Base-by-base conservation (phyloP, 2,888 invertebrate species). In the Serrognathus titanus region DNA sequence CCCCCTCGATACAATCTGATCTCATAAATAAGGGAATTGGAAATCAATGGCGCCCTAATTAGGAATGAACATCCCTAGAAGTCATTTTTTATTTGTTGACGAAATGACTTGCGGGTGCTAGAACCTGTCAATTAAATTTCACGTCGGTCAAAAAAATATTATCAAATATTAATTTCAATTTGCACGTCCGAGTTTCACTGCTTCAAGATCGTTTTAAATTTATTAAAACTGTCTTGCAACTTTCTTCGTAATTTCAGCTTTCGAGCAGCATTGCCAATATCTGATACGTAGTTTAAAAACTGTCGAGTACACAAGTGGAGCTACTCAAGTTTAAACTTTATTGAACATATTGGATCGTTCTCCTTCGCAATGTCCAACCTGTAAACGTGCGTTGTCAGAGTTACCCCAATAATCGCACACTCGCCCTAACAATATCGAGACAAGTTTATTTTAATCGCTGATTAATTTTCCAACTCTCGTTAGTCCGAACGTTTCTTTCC, bases 271-370 rank as follows among this genome's bases (percentile, higher is more conserved):
- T 43, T 50, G 36, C 16, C 55, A 50, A 50, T 49, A 51, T 50
- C 45, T 55, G 45, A 9, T 39, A 16, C n/a, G 12, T 16, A 16
- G 13, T n/a, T 46, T 46, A 47, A 52, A 57, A 56, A 48, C 57
- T 57, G 57, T 52, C 52, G 48, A 38, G 48, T 38, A 40, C 57
- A 57, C 57, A 48, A 57, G 57, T 57, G 56, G 51, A 48, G 43
- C 40, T 57, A 38, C 63, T 49, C 41, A 55, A 61, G 46, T 56
- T 60, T 58, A 63, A 63, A 63, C 63, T 63, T 63, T 63, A 63
- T 63, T 55, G 63, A 61, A 63, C 61, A 63, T 63, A 63, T 63
- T 58, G 61, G 57, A 61, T 56, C 61, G 56, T 61, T 61, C 61
- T 48, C 59, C 57, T 61, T 53, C 58, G 57, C 57, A 59, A 58